These are phyloP conservation scores for Agrotis clavis DNA, from an alignment of 2,888 invertebrate genomes.

Conservation along the genomic window DNA sequence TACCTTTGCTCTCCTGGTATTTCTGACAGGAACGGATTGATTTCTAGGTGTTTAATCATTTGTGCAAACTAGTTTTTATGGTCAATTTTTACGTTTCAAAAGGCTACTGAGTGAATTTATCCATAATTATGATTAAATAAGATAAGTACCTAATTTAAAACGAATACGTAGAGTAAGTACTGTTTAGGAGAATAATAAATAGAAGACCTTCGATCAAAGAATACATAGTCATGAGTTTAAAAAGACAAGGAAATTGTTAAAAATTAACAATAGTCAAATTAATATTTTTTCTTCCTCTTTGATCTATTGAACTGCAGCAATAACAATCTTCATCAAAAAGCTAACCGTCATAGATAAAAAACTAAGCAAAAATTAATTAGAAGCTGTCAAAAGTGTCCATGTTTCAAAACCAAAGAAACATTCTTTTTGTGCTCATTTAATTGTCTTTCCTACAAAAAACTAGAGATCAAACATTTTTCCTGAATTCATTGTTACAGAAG, in stretches of 20 bases:
- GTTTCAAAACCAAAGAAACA: slow-evolving; percentile 5
- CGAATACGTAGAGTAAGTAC: too few relatives aligned
- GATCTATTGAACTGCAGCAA: neutral
- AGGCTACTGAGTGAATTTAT: neutral
- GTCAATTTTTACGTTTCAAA: neutral
- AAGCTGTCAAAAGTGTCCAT: neutral
- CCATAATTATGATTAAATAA: neutral
- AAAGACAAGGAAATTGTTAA: neutral
- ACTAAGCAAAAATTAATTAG: neutral
- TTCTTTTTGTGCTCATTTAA: neutral
- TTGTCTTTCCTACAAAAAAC: slow-evolving; percentile 27
- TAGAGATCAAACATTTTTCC: slow-evolving; percentile 56
- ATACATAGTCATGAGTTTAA: neutral
- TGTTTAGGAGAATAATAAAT: too few relatives aligned
- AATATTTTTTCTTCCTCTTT: neutral
- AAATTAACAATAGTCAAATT: neutral
- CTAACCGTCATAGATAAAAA: neutral
- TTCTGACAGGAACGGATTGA: slow-evolving; percentile 36
- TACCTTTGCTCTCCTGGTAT: slow-evolving; percentile 63
- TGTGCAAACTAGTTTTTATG: neutral
- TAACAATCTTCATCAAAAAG: neutral
- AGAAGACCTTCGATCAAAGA: too few relatives aligned
- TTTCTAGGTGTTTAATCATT: slow-evolving; percentile 22
- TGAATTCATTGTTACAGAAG: slow-evolving; percentile 58
- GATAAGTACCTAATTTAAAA: too few relatives aligned